Evolutionary conservation across 2,797 vertebrate genomes (phyloP).

Genomic region (Acanthiza pusilla): DNA sequence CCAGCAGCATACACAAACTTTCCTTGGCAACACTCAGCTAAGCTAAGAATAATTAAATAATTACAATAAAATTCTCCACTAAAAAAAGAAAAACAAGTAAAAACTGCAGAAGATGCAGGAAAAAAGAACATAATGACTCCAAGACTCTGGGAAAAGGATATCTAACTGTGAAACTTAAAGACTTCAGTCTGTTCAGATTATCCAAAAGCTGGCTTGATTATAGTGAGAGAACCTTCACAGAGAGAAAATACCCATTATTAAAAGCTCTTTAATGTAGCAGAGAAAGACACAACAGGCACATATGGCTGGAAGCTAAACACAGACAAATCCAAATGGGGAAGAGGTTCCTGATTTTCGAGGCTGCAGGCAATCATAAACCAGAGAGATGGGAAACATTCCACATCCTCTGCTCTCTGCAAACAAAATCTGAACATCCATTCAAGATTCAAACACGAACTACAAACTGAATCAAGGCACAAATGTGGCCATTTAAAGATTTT

Average conservation of each 20-base stretch:
- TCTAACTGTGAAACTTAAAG: constrained; percentile 29
- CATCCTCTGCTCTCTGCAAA: not conserved
- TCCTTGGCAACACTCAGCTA: not conserved
- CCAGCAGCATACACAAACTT: not conserved
- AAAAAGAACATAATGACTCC: not conserved
- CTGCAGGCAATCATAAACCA: not conserved
- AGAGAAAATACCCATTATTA: constrained; percentile 37
- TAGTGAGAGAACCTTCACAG: not conserved
- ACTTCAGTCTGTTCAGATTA: constrained; percentile 25
- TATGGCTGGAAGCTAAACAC: constrained; percentile 15
- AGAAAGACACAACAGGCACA: constrained; percentile 20
- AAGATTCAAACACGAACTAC: not conserved
- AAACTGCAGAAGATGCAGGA: not conserved
- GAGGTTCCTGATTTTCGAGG: not conserved
- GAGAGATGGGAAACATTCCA: not conserved
- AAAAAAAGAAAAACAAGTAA: not conserved
- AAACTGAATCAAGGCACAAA: not conserved
- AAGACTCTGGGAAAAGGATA: not conserved
- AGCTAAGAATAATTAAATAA: not conserved
- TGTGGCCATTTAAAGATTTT: not conserved
- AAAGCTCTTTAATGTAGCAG: constrained; percentile 21
- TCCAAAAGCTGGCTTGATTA: constrained; percentile 36
- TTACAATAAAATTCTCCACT: not conserved
- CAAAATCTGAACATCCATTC: not conserved
- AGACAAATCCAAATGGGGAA: constrained; percentile 3